Evolutionary conservation across 1,140 invertebrate species (phyloP), one percentile per base, ranked within the genome.

Genomic region (Drosophila baimaii): DNA sequence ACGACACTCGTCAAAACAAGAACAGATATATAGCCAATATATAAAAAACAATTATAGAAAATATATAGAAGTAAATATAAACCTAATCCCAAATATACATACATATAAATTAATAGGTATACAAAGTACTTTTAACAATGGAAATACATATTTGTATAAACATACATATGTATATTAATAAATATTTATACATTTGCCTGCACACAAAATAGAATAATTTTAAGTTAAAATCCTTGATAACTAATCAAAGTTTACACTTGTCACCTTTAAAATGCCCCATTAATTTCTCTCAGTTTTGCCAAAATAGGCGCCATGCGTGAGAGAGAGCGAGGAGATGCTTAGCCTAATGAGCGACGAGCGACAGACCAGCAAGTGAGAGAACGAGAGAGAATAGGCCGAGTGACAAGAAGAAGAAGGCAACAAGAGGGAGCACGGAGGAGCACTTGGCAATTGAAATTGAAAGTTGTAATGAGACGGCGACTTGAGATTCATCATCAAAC

Each of bases 361-460:
- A 66, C 29, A 6, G 27, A 33, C 25, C 37, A 33, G 33, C 37
- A 12, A 65, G 62, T 2, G 31, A 58, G 63, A 66, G 51, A 65
- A 31, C 46, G 25, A 37, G 23, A 49, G 31, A 39, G 41, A 13
- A 39, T 55, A 55, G 52, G 19, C 51, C 51, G 35, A 54, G 51
- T 9, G 33, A 13, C 44, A 12, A 58, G 73, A 75, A 56, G 44
- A 41, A 27, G 61, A 57, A 23, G n/a, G 47, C 10, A 31, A 19
- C 10, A 17, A 31, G 49, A 8, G 49, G 49, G 27, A 29, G 47
- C 27, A 33, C 49, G 17, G 31, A 54, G 51, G 29, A 52, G 70
- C 66, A 73, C 76, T 81, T 84, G 66, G 76, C 83, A 89, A 88
- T 86, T 88, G 84, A 86, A 86, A 86, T 83, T 83, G 83, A 86